A percentile compares a stretch with the other conserved stretches of the same genome.
These are phyloP conservation scores for Zeus faber DNA, from an alignment of 2,113 vertebrate species.

Conservation along the genomic window DNA sequence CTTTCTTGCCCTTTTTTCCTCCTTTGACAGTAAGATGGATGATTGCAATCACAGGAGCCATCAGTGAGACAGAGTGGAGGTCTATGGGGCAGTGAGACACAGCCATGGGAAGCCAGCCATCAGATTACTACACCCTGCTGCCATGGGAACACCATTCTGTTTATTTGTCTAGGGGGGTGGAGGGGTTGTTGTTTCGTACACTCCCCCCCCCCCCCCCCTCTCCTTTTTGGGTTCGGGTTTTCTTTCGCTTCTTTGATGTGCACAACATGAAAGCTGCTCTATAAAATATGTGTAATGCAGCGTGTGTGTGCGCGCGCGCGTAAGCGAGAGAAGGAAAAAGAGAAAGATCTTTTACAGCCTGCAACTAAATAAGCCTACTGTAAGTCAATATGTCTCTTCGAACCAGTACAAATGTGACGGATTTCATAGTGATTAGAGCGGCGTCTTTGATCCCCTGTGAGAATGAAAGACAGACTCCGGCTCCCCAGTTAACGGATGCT, in stretches of 20 bases:
- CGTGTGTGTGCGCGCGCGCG: constrained; percentile 4
- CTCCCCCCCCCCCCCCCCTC: constrained; percentile 40
- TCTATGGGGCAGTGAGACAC: constrained; percentile 70
- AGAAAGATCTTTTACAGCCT: constrained; percentile 25
- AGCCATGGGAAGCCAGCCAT: constrained; percentile 75
- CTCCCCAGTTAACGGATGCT: constrained; percentile 60
- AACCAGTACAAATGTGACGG: constrained; percentile 53
- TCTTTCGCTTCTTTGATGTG: constrained; percentile 46
- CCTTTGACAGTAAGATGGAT: constrained; percentile 79
- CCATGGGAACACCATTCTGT: constrained; percentile 68
- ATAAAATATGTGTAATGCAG: constrained; percentile 32
- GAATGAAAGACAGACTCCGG: constrained; percentile 53
- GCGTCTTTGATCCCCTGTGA: constrained; percentile 60
- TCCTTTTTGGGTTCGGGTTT: too few relatives aligned
- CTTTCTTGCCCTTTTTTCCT: constrained; percentile 52
- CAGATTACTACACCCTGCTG: constrained; percentile 69
- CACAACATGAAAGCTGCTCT: constrained; percentile 48
- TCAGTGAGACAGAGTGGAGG: constrained; percentile 72
- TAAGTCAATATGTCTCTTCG: constrained; percentile 53
- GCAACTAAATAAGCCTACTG: constrained; percentile 34
- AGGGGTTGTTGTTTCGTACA: constrained; percentile 48
- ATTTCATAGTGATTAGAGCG: constrained; percentile 55
- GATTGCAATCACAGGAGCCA: constrained; percentile 78
- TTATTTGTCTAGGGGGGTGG: constrained; percentile 61
- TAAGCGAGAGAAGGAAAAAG: neutral